Base-by-base conservation (phyloP, 2,797 vertebrate species). In the Botia kubotai region DNA sequence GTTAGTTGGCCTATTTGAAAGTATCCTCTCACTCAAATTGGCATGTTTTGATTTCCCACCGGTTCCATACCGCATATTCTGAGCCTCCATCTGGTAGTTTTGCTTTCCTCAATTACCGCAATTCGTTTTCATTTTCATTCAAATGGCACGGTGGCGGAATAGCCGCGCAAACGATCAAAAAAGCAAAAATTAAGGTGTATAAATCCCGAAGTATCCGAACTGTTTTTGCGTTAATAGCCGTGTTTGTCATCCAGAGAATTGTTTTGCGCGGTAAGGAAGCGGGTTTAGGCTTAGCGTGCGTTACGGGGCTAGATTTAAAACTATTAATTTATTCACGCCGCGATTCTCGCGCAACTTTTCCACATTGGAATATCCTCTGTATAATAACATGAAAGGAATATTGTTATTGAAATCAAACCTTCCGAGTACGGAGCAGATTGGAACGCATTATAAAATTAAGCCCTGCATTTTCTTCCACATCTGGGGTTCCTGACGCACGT, bases 381-480 rank as follows among this genome's bases (percentile, higher is more conserved):
- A 85, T 77, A 86, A 74, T 83, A 60, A 70, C 79, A 84, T 88
- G 87, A 89, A 87, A 84, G 87, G 86, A 66, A 84, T 82, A 89
- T 88, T 90, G 90, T 91, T 90, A 89, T 86, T 88, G 89, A 89
- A 86, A 88, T 89, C 73, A 71, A 85, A 86, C 89, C 90, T 90
- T 90, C 83, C 43, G 16, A 75, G 70, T 82, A 91, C 86, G 80
- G 77, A 72, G 77, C 68, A 81, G 88, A 83, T 84, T 88, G 86
- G 83, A 79, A 53, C 91, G 90, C 85, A 90, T 89, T 86, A 85
- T 26, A 73, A 87, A 88, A 89, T 88, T 90, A 83, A 91, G 92
- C 90, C 91, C 91, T 91, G 85, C 82, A 82, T 91, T 91, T 91
- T 60, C 53, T 60, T 53, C 33, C 68, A 82, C 82, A 90, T 88